Base-by-base conservation (phyloP, 2,888 invertebrate species). In the Sarcophaga carnaria region DNA sequence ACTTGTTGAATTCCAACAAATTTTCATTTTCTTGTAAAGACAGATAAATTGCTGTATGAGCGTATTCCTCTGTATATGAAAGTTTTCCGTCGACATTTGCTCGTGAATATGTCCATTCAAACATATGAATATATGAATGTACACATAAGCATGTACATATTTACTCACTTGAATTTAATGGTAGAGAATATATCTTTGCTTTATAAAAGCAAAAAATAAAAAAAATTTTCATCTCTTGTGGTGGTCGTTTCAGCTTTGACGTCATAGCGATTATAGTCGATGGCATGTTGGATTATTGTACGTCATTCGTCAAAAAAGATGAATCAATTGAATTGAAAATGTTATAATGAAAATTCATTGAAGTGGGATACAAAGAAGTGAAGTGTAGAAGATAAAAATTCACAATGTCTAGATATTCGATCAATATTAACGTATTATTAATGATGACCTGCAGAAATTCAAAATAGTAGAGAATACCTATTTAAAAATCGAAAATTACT, bases 251-350 rank as follows among this genome's bases (percentile, higher is more conserved):
- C 20, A 47, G 69, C 69, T 69, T 69, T 69, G 69, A 69, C 69
- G 69, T 69, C 69, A 69, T 49, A 49, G 20, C 20, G 69, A 45
- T 69, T 20, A 69, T 47, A 69, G 47, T 47, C 10, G 8, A 14
- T 11, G 37, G 22, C 69, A 47, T 47, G 22, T 69, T 69, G 20
- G 69, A 12, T 47, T 11, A 69, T 22, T 69, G 69, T 49, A 69
- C 69, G 69, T 69, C 69, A 69, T 69, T 70, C 70, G 70, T 70
- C 70, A 70, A 70, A 25, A 54, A 49, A 54, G 49, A 54, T 70
- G 70, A 70, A 54, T 70, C 54, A 54, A 70, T 54, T 54, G 17
- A 17, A 54, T 14, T 70, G 17, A 25, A 59, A 47, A 22, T 20
- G 49, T 54, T 25, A 8, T 17, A 70, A 70, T 69, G 69, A 70